Conservation (phyloP, 2,797 vertebrate species). For the Crotalus adamanteus region DNA sequence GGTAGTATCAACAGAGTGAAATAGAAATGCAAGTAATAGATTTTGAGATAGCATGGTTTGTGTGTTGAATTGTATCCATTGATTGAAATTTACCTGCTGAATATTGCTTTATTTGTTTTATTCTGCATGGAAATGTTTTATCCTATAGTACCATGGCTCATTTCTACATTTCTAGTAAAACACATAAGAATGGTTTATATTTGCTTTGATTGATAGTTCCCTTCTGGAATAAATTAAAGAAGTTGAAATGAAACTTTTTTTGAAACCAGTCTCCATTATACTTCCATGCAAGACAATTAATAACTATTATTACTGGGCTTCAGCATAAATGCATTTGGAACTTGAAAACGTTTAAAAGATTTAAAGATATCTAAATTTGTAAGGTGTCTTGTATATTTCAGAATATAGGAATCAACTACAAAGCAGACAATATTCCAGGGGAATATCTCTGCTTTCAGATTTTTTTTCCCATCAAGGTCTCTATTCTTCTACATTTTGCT, state of each 20-base stretch:
- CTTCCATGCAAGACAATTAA: constrained; percentile 31
- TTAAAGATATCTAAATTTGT: constrained; percentile 54
- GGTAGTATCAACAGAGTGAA: not conserved
- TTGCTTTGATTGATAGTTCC: constrained; percentile 43
- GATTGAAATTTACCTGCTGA: not conserved
- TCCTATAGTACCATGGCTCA: not conserved
- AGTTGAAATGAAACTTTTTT: not conserved
- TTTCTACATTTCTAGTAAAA: constrained; percentile 12
- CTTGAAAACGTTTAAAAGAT: constrained; percentile 43
- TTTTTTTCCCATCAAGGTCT: not conserved
- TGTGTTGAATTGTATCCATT: not conserved
- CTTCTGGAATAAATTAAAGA: constrained; percentile 35
- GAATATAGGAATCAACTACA: constrained; percentile 26
- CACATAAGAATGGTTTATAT: not conserved
- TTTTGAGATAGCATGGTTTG: not conserved
- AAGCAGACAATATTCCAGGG: not conserved
- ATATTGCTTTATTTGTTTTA: not conserved
- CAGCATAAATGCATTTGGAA: constrained; percentile 40
- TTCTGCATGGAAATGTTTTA: not conserved
- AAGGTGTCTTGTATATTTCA: constrained; percentile 47
- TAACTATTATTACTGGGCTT: constrained; percentile 28
- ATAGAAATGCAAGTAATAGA: not conserved
- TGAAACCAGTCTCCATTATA: constrained; percentile 45
- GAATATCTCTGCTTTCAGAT: constrained; percentile 23
- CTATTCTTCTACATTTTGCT: not conserved